phyloP scores from a whole-genome alignment of 2,797 vertebrate species.

The Garrulus glandarius region DNA sequence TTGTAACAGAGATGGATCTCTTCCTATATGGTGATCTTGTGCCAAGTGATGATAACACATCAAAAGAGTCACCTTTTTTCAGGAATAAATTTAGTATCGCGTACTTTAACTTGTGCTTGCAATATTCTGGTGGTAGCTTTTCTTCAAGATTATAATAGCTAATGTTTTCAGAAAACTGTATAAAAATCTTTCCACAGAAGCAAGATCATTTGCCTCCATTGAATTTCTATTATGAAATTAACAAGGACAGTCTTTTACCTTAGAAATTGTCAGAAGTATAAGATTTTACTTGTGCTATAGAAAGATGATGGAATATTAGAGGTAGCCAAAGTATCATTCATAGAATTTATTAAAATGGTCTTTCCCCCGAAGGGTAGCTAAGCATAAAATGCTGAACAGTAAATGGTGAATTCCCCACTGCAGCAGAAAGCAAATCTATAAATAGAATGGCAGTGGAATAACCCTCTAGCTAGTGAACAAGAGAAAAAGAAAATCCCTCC shows the following conservation, averaged over 20 bases:
- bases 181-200: neutral
- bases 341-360: constrained; percentile 39
- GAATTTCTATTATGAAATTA: neutral
- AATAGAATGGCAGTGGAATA: neutral
- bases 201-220: accelerated
- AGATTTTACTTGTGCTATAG: neutral
- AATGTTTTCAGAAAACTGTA: neutral
- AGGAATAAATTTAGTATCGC: neutral
- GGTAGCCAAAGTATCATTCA: neutral
- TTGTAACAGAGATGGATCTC: neutral
- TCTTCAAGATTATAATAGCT: neutral
- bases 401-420: neutral
- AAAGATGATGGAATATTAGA: neutral
- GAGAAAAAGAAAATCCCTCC: constrained; percentile 25
- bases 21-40: neutral
- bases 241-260: neutral
- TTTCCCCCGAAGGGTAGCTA: neutral
- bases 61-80: neutral
- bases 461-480: neutral
- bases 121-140: neutral
- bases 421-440: constrained; percentile 39
- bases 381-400: constrained; percentile 7
- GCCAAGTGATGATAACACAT: neutral
- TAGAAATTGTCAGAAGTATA: neutral
- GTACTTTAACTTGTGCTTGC: neutral